A percentile compares a stretch with the other conserved stretches of the same genome.
phyloP scores from a whole-genome alignment of 2,797 vertebrate genomes.

The Taeniopygia guttata region DNA sequence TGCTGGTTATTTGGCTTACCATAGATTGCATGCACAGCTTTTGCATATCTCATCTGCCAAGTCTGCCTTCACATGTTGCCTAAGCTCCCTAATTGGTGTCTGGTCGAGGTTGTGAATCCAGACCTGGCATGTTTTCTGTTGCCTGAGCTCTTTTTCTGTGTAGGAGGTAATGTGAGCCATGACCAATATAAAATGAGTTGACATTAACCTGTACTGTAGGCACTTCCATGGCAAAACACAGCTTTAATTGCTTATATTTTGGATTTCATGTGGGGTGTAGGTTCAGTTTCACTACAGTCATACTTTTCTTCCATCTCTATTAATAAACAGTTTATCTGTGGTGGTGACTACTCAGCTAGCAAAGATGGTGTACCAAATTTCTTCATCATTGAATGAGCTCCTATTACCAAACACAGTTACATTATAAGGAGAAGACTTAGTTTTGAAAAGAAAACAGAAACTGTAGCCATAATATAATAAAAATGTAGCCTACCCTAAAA shows the following conservation, averaged over 20 bases:
- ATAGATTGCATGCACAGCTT: not conserved
- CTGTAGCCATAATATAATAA: not conserved
- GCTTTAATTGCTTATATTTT: not conserved
- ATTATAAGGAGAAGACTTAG: not conserved
- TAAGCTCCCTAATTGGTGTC: not conserved
- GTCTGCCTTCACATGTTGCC: not conserved
- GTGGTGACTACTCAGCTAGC: not conserved
- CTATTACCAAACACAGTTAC: not conserved
- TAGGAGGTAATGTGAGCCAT: not conserved
- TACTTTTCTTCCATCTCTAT: not conserved
- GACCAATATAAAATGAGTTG: not conserved
- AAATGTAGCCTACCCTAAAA: not conserved
- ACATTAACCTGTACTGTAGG: not conserved
- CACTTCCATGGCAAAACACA: not conserved
- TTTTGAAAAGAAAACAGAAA: not conserved
- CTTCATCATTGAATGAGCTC: not conserved
- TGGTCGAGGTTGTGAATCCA: not conserved
- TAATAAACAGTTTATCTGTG: not conserved
- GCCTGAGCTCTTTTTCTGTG: not conserved
- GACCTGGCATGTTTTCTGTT: not conserved
- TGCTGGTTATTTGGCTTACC: not conserved
- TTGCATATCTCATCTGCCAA: not conserved
- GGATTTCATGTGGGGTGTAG: not conserved
- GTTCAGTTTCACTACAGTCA: not conserved
- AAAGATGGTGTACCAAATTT: not conserved